Evolutionary conservation across 2,797 vertebrate genomes (phyloP), one percentile per base, ranked within the genome.

Genomic region (Scleropages formosus): DNA sequence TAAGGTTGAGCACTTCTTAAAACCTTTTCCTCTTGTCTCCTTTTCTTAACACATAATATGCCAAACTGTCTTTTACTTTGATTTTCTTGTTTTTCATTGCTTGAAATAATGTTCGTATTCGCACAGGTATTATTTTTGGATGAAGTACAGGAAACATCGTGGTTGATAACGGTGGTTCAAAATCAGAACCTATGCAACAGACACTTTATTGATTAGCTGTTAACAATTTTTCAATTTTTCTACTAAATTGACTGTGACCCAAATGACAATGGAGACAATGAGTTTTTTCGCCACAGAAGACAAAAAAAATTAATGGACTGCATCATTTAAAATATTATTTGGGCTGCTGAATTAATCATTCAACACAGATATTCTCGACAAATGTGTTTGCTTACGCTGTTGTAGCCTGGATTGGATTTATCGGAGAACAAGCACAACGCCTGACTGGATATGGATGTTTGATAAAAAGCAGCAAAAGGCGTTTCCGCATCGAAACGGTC

Each of bases 1-100:
- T 49, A 74, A 60, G 20, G 56, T 15, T 76, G 26, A 74, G 49
- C 18, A 15, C 11, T 39, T 24, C 15, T 63, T n/a, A 65, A 65
- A 18, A 18, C 27, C 63, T 39, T 47, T 39, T 47, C 31, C 31
- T 47, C 65, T 13, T 68, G 1, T 39, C 31, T 39, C 31, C 46
- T 49, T 9, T 47, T 46, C 46, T 64, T 68, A 49, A 68, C 39
- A 22, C 46, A 9, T 46, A n/a, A 46, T n/a, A n/a, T 49, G 66
- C 11, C 46, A 56, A 56, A 18, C 49, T 68, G 12, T 13, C 49
- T 49, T 47, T 68, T 49, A 6, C 10, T n/a, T 12, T 46, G 15
- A 39, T 46, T 20, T n/a, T 68, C 24, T 22, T 62, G 0, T 8
- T 7, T 1, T 27, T 68, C 44, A 47, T 49, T 47, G n/a, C 4